These are phyloP conservation scores for Misgurnus mizolepis DNA, from an alignment of 2,113 vertebrate genomes.

Conservation along the genomic window DNA sequence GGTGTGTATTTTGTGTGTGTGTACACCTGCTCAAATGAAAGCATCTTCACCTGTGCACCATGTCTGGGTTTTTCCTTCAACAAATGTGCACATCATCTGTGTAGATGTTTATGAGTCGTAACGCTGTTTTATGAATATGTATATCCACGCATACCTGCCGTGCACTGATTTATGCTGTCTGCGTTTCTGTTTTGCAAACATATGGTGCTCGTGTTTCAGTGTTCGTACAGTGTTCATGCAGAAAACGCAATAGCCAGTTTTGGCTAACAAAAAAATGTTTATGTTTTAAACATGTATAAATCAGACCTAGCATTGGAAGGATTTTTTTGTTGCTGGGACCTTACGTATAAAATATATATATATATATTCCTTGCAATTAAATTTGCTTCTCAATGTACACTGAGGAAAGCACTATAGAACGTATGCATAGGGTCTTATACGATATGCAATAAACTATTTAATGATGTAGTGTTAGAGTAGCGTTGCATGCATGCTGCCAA, in stretches of 20 bases:
- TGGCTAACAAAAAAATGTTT: no score
- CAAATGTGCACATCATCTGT: conserved; percentile 4
- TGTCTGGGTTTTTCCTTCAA: neutral
- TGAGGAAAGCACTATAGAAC: no score
- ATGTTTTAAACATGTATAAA: neutral
- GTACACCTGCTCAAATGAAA: conserved; percentile 33
- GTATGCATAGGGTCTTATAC: no score
- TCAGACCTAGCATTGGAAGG: no score
- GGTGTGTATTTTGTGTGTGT: conserved; percentile 12
- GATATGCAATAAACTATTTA: no score
- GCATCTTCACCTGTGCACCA: conserved; percentile 27
- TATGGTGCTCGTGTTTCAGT: neutral
- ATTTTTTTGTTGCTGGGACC: no score
- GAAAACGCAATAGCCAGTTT: no score
- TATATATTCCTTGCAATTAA: no score
- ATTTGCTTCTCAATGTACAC: no score
- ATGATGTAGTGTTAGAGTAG: no score
- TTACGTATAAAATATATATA: no score
- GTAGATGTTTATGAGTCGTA: conserved; percentile 25
- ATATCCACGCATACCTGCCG: conserved; percentile 31
- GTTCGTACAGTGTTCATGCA: neutral
- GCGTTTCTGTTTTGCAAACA: conserved; percentile 34
- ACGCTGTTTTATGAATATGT: conserved; percentile 5
- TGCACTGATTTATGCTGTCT: conserved; percentile 48
- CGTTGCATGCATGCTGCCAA: no score